Base-by-base conservation (phyloP, 2,888 invertebrate species). In the Polyploca ridens region DNA sequence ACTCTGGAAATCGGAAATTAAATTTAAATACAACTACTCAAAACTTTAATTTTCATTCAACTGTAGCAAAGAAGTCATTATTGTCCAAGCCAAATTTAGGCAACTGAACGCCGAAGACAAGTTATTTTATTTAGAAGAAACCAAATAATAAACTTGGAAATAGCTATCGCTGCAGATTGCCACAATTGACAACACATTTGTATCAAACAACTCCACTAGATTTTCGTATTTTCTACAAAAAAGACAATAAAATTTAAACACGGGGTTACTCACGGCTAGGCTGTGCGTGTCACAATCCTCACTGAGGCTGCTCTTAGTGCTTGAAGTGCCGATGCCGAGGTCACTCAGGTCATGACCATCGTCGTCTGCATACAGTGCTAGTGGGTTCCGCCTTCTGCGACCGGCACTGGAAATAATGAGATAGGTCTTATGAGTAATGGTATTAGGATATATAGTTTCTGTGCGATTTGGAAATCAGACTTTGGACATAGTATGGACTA, bases 271-370 rank as follows among this genome's bases (percentile, higher is more conserved):
- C 81, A 95, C 95, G 81, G 95, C 95, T 75, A 95, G 91, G 81
- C 95, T 95, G 79, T 96, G 95, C 77, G 95, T 95, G 84, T 95
- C 95, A 77, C 95, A 95, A 85, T 95, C 95, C 79, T 95, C 95
- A 72, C 95, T 95, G 74, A 95, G 93, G 79, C 95, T 96, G 86
- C 95, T 95, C 84, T 95, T 96, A 75, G 95, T 95, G 80, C 95
- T 95, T 78, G 95, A 95, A 63, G 95, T 95, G 71, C 95, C 95
- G 82, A 97, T 97, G 67, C 97, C 97, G 76, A 97, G 95, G 89
- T 97, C 98, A 80, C 97, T 97, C 72, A 98, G 95, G 91, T 98
- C 97, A 82, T 97, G 97, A 58, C 96, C 95, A 84, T 98, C 97
- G 75, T 97, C 97, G 78, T 97, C 97, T 69, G 96, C 96, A 89